A percentile compares a stretch with the other conserved stretches of the same genome.
These are phyloP conservation scores for Acanthopleura granulata DNA, from an alignment of 2,888 invertebrate species.

Conservation along the genomic window DNA sequence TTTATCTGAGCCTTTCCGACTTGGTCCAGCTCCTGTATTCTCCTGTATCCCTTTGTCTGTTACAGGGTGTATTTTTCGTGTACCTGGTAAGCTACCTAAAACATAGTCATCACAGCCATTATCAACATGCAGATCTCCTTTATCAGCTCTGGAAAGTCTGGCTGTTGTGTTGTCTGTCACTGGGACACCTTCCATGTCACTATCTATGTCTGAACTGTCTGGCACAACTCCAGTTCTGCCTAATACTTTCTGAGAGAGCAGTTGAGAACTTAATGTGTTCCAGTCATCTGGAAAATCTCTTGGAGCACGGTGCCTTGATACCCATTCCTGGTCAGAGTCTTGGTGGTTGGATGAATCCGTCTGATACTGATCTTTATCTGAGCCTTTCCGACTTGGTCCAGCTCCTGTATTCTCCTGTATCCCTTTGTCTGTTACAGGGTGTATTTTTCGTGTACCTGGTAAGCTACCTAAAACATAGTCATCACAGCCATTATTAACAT, in stretches of 20 bases:
- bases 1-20: no score
- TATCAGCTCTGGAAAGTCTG: no score
- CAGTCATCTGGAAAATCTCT: not conserved
- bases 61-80: no score
- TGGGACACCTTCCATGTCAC: not conserved
- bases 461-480: no score
- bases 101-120: not conserved
- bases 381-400: not conserved
- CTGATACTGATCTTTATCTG: constrained; percentile 1
- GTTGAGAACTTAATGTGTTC: not conserved
- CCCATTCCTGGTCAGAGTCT: constrained; percentile 10
- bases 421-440: no score
- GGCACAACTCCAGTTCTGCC: constrained; percentile 3
- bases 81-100: not conserved
- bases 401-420: no score
- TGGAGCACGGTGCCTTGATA: not conserved
- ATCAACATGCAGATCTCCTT: not conserved
- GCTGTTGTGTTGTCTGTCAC: no score
- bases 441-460: no score
- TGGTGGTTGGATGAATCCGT: not conserved
- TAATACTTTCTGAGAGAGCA: not conserved
- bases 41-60: no score
- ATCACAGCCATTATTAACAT: no score
- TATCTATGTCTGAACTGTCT: not conserved
- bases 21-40: no score